Conservation (phyloP, 1,140 invertebrate genomes). For the Gonatopus flavifemur region DNA sequence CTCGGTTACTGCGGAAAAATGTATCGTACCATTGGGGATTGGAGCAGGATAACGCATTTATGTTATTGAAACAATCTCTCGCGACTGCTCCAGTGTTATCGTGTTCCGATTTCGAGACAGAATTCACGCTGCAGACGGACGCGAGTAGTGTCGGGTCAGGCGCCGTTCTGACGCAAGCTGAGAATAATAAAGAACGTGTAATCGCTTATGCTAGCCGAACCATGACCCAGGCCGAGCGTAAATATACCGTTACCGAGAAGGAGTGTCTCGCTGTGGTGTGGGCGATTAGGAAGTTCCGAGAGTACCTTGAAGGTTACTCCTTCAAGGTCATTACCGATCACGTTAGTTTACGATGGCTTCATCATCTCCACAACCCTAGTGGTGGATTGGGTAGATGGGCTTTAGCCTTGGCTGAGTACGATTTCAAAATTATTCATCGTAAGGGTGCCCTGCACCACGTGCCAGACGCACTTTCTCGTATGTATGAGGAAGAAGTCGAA, state of each 20-base stretch:
- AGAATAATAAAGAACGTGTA: not conserved
- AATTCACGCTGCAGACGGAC: constrained; percentile 1
- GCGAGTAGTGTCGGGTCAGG: no score
- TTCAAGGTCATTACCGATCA: no score
- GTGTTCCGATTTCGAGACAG: not conserved
- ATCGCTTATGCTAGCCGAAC: constrained; percentile 1
- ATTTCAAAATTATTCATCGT: constrained; percentile 5
- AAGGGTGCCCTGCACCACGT: no score
- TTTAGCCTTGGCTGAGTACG: constrained; percentile 4
- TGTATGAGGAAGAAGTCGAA: constrained; percentile 5
- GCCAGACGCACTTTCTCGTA: constrained; percentile 15
- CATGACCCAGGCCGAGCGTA: constrained; percentile 5
- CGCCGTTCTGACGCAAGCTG: not conserved
- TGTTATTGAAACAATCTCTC: no score
- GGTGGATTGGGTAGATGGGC: constrained; percentile 34
- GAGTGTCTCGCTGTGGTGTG: no score
- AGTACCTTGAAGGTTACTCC: no score
- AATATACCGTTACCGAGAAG: constrained; percentile 26
- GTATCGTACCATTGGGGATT: not conserved
- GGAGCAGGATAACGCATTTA: constrained; percentile 2
- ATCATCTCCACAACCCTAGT: no score
- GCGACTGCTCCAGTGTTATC: not conserved
- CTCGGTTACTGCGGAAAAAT: constrained; percentile 2
- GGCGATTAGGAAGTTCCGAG: constrained; percentile 41
- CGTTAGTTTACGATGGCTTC: no score